Evolutionary conservation across 1,140 invertebrate genomes (phyloP).

Genomic region (Phthorimaea operculella): DNA sequence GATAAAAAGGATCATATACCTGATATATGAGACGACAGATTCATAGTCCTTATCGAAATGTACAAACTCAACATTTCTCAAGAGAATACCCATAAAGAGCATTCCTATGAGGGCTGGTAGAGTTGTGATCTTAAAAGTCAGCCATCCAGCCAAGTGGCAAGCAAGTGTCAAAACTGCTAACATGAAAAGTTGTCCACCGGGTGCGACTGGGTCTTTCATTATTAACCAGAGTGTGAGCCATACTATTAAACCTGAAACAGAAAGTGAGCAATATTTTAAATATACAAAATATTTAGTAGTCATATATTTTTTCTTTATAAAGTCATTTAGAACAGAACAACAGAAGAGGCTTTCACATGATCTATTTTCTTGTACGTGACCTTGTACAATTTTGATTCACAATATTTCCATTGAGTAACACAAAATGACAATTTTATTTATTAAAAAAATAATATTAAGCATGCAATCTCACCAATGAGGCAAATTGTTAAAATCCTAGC

Average conservation of each 20-base stretch:
- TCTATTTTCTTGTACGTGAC: too few species aligned
- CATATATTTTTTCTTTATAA: too few species aligned
- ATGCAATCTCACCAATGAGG: not conserved
- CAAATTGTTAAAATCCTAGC: not conserved
- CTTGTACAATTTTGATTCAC: too few species aligned
- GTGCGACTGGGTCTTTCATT: not conserved
- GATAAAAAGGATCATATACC: too few species aligned
- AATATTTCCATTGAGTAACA: too few species aligned
- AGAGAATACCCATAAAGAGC: not conserved
- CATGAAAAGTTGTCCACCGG: not conserved
- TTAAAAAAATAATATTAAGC: too few species aligned
- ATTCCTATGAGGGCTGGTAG: conserved; percentile 1
- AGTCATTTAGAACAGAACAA: too few species aligned
- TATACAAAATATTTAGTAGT: too few species aligned
- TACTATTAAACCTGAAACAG: not conserved
- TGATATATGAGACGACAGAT: not conserved
- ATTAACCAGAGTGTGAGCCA: not conserved
- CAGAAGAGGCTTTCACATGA: too few species aligned
- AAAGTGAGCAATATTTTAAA: not conserved
- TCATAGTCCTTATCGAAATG: not conserved
- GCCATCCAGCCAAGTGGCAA: not conserved
- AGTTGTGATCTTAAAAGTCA: not conserved
- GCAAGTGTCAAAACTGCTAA: not conserved
- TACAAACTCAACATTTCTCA: not conserved
- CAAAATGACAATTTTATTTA: too few species aligned